Evolutionary conservation across 2,797 vertebrate species (phyloP).

Genomic region (Liparis tanakae): DNA sequence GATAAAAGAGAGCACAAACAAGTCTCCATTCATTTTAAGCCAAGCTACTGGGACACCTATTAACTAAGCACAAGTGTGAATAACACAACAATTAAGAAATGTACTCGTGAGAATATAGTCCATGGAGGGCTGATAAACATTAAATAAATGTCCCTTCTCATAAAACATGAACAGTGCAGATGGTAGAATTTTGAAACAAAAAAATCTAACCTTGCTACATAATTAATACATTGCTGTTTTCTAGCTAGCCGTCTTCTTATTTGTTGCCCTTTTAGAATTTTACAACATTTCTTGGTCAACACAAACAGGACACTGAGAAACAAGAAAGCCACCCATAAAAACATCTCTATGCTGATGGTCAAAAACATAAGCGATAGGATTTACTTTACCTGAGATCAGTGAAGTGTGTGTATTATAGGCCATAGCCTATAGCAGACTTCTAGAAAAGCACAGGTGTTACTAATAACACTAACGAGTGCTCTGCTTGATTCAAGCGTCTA

Average conservation of each 20-base stretch:
- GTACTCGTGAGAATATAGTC: background rate
- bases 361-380: background rate
- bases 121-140: background rate
- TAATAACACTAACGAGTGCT: background rate
- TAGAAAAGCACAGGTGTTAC: background rate
- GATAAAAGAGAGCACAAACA: background rate
- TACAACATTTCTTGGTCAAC: background rate
- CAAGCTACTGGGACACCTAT: background rate
- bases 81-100: background rate
- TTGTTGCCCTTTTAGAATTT: background rate
- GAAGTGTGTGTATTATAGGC: background rate
- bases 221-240: background rate
- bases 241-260: background rate
- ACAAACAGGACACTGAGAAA: no score
- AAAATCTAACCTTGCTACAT: background rate
- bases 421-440: background rate
- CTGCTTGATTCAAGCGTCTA: background rate
- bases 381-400: background rate
- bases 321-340: background rate
- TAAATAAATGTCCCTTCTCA: background rate
- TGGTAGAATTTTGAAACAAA: background rate
- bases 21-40: background rate
- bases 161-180: background rate
- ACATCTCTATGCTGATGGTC: background rate
- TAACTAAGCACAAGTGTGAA: background rate